Evolutionary conservation across 1,140 invertebrate genomes (phyloP), one percentile per base, ranked within the genome.

Genomic region (Phymorhynchus buccinoides): DNA sequence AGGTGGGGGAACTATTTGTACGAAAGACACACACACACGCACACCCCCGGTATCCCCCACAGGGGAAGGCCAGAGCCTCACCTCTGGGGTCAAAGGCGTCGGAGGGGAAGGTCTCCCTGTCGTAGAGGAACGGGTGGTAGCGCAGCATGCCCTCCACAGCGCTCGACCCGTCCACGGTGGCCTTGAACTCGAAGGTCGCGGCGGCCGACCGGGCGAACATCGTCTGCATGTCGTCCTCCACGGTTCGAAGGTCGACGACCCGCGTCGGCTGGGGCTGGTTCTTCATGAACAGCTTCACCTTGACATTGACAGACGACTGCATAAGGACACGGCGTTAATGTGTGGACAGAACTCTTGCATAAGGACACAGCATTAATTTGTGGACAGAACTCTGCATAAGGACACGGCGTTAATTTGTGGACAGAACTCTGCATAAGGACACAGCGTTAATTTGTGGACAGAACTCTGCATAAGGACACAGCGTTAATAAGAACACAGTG

Each of bases 111-210:
- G 93, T 93, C 86, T 94, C 93, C 48, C 87, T 89, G 83, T 93
- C 93, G 85, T 93, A 93, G 75, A 92, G 79, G 85, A 93, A 93
- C 6, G 93, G 93, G 86, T 94, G 93, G 88, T 94, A 94, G 44
- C 93, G 86, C 9, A 94, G 84, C n/a, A 93, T 84, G 0, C 93
- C 93, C 84, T 94, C 93, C 56, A 93, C 92, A 7, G 90, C 88
- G 2, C 89, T 90, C 3, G 89, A 89, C 14, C 91, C 93, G 81
- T 93, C 92, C 35, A 93, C 89, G 4, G 86, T 87, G 22, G 92
- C 93, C 88, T 93, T 93, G 87, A 94, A 94, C 82, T 92, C 92
- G 90, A 93, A 94, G 0, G 86, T 87, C 84, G 86, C 91, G 22
- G 88, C 89, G 30, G 90, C 87, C 62, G 90, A 88, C 32, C 89